Percentiles rank a stretch among this genome's conserved stretches.
Conservation (phyloP, 2,888 invertebrate species). For the Acronicta psi region DNA sequence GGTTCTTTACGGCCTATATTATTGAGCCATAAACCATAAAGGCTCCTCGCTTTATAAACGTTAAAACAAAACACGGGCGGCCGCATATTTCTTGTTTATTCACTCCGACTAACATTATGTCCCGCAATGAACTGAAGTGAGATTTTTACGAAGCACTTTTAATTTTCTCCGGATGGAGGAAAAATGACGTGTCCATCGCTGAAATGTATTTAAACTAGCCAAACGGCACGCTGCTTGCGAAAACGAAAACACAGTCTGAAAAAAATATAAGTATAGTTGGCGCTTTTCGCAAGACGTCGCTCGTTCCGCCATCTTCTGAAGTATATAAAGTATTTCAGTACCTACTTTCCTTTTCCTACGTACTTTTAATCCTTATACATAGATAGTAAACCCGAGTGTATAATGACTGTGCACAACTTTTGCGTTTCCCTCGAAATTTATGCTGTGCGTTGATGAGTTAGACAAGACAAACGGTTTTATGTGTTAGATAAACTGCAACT, state of each 20-base stretch:
- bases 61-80: slow-evolving; percentile 79
- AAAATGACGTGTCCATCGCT: slow-evolving; percentile 46
- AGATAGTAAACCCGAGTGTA: slow-evolving; percentile 41
- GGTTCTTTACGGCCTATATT: slow-evolving; percentile 81
- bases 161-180: slow-evolving; percentile 60
- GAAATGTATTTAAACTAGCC: slow-evolving; percentile 52
- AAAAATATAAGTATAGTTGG: slow-evolving; percentile 16
- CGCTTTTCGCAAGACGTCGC: slow-evolving; percentile 15
- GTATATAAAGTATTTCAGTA: slow-evolving; percentile 27
- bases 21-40: slow-evolving; percentile 86
- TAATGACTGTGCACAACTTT: slow-evolving; percentile 55
- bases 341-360: slow-evolving; percentile 6
- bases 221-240: slow-evolving; percentile 26
- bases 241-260: slow-evolving; percentile 26
- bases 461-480: slow-evolving; percentile 59
- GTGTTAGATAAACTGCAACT: slow-evolving; percentile 57
- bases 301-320: slow-evolving; percentile 17
- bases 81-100: slow-evolving; percentile 80
- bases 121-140: slow-evolving; percentile 70
- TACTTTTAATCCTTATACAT: slow-evolving; percentile 30
- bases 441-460: slow-evolving; percentile 56
- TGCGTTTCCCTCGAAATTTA: slow-evolving; percentile 50
- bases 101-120: slow-evolving; percentile 72
- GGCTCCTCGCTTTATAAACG: slow-evolving; percentile 78
- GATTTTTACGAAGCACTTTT: slow-evolving; percentile 69